A percentile compares a stretch with the other conserved stretches of the same genome.
These are phyloP conservation scores for Oreochromis niloticus DNA, from an alignment of 2,113 vertebrate genomes.

Conservation along the genomic window DNA sequence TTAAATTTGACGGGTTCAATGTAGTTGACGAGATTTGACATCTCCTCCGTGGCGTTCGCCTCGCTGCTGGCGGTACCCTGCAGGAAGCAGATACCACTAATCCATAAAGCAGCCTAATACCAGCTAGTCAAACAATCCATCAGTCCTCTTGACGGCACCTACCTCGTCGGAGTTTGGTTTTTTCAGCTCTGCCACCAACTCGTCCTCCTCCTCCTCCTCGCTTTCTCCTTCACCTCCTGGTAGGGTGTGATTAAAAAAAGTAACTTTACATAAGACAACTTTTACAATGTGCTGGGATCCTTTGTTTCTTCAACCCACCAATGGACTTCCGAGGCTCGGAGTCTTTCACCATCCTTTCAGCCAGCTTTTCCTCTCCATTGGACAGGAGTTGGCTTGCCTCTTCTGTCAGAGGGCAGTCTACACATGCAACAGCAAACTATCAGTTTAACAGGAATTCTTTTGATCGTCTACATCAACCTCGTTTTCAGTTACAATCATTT, in stretches of 20 bases:
- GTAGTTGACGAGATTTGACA: conserved; percentile 90
- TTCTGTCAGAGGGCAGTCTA: conserved; percentile 74
- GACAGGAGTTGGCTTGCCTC: conserved; percentile 71
- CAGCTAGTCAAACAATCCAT: neutral
- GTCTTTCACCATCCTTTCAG: conserved; percentile 70
- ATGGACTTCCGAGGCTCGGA: conserved; percentile 78
- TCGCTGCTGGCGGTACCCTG: conserved; percentile 90
- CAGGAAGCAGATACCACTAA: neutral
- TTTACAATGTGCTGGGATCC: neutral
- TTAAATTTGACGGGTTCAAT: conserved; percentile 90
- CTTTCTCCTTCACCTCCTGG: conserved; percentile 83
- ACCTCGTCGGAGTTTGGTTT: conserved; percentile 86
- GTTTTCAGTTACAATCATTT: neutral
- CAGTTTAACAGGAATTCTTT: neutral
- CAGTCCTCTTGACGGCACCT: neutral
- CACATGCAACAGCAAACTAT: neutral
- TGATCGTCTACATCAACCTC: neutral
- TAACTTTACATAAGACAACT: neutral
- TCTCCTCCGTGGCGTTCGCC: conserved; percentile 87
- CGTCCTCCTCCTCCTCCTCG: conserved; percentile 87
- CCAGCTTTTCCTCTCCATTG: conserved; percentile 79
- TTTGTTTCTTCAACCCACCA: conserved; percentile 52
- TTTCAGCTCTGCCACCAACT: conserved; percentile 74
- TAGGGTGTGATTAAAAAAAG: neutral
- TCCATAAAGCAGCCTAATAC: neutral